These are phyloP conservation scores for Nylanderia fulva DNA, from an alignment of 1,140 invertebrate species.

Conservation along the genomic window DNA sequence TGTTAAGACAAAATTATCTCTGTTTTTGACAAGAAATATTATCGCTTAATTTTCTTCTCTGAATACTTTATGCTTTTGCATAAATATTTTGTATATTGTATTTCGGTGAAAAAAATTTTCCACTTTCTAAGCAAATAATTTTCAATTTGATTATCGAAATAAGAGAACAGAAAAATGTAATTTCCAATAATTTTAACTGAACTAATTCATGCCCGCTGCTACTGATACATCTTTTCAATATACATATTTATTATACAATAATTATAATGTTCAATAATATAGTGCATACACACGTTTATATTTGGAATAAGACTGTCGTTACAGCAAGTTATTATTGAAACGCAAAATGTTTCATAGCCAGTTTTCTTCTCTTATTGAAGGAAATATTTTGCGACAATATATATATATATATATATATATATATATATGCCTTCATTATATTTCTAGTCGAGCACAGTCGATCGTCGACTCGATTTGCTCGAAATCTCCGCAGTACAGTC, in stretches of 20 bases:
- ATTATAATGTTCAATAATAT: not conserved
- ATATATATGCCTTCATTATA: slow-evolving; percentile 40
- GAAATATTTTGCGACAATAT: slow-evolving; percentile 32
- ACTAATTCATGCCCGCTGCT: not conserved
- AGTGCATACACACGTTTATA: not conserved
- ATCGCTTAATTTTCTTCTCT: not conserved
- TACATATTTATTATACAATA: not conserved
- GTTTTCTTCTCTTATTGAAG: not conserved
- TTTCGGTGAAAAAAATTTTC: not conserved
- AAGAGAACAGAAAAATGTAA: not conserved
- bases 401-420: no score
- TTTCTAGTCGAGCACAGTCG: slow-evolving; percentile 59
- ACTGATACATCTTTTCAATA: not conserved
- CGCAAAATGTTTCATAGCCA: slow-evolving; percentile 21
- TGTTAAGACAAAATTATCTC: not conserved
- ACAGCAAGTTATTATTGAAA: slow-evolving; percentile 15
- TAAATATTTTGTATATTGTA: not conserved
- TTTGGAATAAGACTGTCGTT: not conserved
- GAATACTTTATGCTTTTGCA: not conserved
- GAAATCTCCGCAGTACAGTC: slow-evolving; percentile 45
- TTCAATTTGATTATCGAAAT: not conserved
- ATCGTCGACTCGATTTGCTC: slow-evolving; percentile 61
- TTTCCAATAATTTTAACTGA: not conserved
- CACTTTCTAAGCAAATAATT: not conserved
- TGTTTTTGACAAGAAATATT: not conserved